Base-by-base conservation (phyloP, 2,888 invertebrate genomes). In the Ectemnius lituratus region DNA sequence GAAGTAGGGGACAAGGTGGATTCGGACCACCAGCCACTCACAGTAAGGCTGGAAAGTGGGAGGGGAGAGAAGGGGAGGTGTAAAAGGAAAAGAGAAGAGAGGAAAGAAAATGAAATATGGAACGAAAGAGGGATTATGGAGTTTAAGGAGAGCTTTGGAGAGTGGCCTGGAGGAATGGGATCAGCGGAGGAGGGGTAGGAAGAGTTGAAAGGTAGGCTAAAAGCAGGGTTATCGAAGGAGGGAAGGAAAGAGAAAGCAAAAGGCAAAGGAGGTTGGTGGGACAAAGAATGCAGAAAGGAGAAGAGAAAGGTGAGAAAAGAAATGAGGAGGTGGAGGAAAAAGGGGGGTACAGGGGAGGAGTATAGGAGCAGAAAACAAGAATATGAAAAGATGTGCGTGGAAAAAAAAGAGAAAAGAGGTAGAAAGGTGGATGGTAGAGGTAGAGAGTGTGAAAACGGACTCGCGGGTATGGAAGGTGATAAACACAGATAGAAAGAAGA, bases 21-120 rank as follows among this genome's bases (percentile, higher is more conserved):
- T 14, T 75, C 73, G 13, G 70, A 76, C 13, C 73, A 75, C 57
- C 59, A 66, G 11, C 73, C 76, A 2, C 0, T 67, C 37, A 28
- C 27, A 28, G 37, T n/a, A 20, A 16, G n/a, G 28, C n/a, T 5
- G 45, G 58, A 16, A 14, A 27, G 28, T 20, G 59, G 20, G 13
- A 28, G 28, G 27, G 56, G 62, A 27, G 18, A 8, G 56, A 52
- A 28, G 28, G 52, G 49, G 45, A 60, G 4, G 47, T 47, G 56
- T 57, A 56, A 23, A 2, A 2, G 28, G 28, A 28, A 28, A 28
- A 4, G 28, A 5, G 28, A 5, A 5, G 5, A 5, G 3, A 28
- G 28, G 5, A 28, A 5, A 4, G 28, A 5, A 28, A 28, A 5
- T 4, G 28, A 5, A 68, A 11, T 27, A 58, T 37, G 62, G 27